phyloP scores from a whole-genome alignment of 2,888 invertebrate genomes.

The Philereme transversata region DNA sequence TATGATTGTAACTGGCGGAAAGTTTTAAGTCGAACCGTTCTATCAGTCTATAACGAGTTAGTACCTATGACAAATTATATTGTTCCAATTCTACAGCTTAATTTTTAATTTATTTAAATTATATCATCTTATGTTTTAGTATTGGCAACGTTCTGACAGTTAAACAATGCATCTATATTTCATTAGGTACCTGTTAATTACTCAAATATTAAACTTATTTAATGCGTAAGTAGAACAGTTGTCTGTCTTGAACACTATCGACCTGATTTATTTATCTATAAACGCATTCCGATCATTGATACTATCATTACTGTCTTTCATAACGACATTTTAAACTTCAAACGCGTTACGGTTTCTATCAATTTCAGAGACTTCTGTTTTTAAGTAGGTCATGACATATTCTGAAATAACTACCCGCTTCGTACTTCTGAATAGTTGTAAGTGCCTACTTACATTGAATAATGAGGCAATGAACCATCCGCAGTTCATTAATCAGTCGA shows the following conservation, averaged over 20 bases:
- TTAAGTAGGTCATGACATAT: constrained; percentile 29
- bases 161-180: too few species aligned
- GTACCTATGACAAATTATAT: too few species aligned
- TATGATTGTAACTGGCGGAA: constrained; percentile 13
- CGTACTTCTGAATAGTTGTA: constrained; percentile 12
- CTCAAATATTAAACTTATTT: too few species aligned
- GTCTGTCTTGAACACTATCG: background rate
- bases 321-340: constrained; percentile 2
- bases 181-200: too few species aligned
- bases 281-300: background rate
- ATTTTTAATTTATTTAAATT: too few species aligned
- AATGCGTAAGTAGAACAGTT: too few species aligned
- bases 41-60: too few species aligned
- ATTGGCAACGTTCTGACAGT: too few species aligned
- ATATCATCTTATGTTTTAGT: too few species aligned
- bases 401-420: constrained; percentile 19
- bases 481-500: constrained; percentile 9
- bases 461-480: constrained; percentile 18
- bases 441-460: background rate
- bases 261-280: background rate
- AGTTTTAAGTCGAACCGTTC: constrained; percentile 6
- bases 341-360: constrained; percentile 7
- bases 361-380: constrained; percentile 5
- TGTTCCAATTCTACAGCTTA: too few species aligned
- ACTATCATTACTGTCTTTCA: background rate